A percentile compares a stretch with the other conserved stretches of the same genome.
phyloP scores from a whole-genome alignment of 2,888 invertebrate genomes.

The Elegia similella region DNA sequence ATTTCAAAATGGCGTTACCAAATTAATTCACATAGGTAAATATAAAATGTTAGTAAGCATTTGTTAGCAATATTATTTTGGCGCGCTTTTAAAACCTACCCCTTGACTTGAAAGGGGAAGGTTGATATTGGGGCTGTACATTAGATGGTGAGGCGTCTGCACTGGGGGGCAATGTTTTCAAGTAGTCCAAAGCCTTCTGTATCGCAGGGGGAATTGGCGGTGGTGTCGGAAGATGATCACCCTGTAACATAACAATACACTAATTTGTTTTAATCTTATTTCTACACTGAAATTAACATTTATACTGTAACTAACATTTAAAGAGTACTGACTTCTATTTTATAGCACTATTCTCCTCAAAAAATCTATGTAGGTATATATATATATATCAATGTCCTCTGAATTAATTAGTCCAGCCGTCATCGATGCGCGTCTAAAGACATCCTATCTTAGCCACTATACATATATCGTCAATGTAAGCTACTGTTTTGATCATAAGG shows the following conservation, averaged over 20 bases:
- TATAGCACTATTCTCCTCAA: no score
- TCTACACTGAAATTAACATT: no score
- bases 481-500: no score
- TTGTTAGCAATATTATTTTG: background rate
- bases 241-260: conserved; percentile 53
- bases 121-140: conserved; percentile 54
- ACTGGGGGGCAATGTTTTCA: conserved; percentile 78
- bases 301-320: no score
- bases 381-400: no score
- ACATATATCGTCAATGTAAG: no score
- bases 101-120: conserved; percentile 50
- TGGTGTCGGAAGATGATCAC: conserved; percentile 90
- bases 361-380: no score
- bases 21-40: background rate
- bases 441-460: no score
- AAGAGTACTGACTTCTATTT: no score
- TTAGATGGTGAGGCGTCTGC: conserved; percentile 59
- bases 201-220: conserved; percentile 91
- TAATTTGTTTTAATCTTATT: no score
- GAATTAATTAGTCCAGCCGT: no score
- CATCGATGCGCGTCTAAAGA: no score
- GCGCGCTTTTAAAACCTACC: conserved; percentile 42
- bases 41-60: background rate
- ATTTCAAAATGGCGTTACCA: conserved; percentile 1
- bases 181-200: conserved; percentile 84